Evolutionary conservation across 2,113 vertebrate genomes (phyloP).

Genomic region (Eretmodus cyanostictus): DNA sequence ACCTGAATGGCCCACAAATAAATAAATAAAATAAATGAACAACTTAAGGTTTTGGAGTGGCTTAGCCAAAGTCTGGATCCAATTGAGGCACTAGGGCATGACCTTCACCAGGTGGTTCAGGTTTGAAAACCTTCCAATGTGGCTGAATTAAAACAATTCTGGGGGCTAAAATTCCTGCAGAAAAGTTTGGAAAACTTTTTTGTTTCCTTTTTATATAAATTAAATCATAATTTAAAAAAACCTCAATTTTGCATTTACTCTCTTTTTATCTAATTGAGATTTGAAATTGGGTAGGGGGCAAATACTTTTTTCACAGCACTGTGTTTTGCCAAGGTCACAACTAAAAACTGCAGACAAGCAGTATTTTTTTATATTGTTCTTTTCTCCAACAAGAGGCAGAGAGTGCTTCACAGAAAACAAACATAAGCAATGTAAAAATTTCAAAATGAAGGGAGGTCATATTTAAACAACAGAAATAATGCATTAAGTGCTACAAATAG

Average conservation of each 20-base stretch:
- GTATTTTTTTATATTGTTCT: neutral
- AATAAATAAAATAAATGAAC: neutral
- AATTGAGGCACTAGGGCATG: neutral
- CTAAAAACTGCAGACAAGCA: neutral
- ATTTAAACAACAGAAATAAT: neutral
- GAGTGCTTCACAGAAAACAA: neutral
- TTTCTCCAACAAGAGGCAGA: neutral
- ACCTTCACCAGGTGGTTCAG: neutral
- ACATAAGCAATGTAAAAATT: neutral
- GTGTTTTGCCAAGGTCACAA: neutral
- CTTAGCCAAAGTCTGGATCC: neutral
- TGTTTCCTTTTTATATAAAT: neutral
- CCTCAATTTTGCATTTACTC: fast-evolving
- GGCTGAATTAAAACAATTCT: neutral
- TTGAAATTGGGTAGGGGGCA: neutral
- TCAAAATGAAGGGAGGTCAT: neutral
- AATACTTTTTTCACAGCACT: neutral
- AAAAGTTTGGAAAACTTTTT: neutral
- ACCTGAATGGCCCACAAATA: neutral
- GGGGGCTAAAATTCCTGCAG: neutral
- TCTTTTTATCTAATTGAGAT: neutral
- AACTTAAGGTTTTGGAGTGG: neutral
- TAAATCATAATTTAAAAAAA: fast-evolving
- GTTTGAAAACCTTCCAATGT: neutral
- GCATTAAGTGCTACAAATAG: neutral